These are phyloP conservation scores for Zaprionus inermis DNA, from an alignment of 1,140 invertebrate genomes.

Conservation along the genomic window DNA sequence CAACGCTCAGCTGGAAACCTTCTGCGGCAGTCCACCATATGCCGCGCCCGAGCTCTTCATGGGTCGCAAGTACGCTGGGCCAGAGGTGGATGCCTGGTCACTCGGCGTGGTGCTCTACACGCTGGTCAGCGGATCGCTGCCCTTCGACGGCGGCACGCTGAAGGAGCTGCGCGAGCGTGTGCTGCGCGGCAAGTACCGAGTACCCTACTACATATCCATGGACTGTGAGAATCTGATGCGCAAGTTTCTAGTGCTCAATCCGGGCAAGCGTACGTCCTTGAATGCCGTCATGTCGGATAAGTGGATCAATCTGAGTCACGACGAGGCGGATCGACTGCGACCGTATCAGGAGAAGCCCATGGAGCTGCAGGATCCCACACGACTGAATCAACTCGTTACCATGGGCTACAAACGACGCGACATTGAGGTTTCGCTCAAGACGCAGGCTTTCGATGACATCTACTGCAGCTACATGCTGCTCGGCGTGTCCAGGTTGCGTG, in stretches of 20 bases:
- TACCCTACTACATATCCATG: slow-evolving; percentile 99
- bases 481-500: slow-evolving; percentile 48
- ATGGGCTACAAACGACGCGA: slow-evolving; percentile 97
- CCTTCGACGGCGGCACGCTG: slow-evolving; percentile 99
- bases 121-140: slow-evolving; percentile 98
- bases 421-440: slow-evolving; percentile 97
- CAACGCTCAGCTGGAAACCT: slow-evolving; percentile 99
- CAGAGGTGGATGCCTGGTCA: slow-evolving; percentile 99
- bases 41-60: slow-evolving; percentile 99
- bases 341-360: slow-evolving; percentile 92
- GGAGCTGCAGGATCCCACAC: slow-evolving; percentile 58
- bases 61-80: slow-evolving; percentile 99
- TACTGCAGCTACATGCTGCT: slow-evolving; percentile 90
- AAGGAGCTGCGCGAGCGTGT: slow-evolving; percentile 98
- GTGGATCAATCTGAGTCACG: slow-evolving; percentile 99
- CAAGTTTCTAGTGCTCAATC: slow-evolving; percentile 99
- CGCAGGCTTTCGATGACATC: slow-evolving; percentile 99
- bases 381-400: slow-evolving; percentile 93
- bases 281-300: slow-evolving; percentile 99
- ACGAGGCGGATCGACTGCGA: slow-evolving; percentile 97
- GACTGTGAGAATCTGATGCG: slow-evolving; percentile 99
- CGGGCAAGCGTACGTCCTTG: slow-evolving; percentile 97
- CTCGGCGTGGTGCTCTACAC: slow-evolving; percentile 99
- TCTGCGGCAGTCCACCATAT: slow-evolving; percentile 99
- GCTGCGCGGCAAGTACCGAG: slow-evolving; percentile 98